Evolutionary conservation across 92 coral and sea anemone species (phyloP), one percentile per base, ranked within the genome.

Genomic region (Muricea muricata): DNA sequence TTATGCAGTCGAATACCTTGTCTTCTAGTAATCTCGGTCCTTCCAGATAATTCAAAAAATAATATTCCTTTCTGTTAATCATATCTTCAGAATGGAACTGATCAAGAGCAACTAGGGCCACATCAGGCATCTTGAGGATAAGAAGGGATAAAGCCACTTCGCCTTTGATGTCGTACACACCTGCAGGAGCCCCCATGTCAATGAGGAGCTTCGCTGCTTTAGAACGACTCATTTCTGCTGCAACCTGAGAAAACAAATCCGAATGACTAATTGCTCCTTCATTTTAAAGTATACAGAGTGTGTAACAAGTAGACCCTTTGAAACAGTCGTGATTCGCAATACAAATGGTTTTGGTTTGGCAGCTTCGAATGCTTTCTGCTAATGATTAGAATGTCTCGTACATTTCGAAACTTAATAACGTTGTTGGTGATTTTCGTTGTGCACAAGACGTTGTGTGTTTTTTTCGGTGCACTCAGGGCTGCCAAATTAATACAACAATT

Each of bases 111-210:
- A 69, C 50, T 71, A 97, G 85, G 28, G 94, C 99, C 83, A 93
- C 99, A n/a, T 87, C 87, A 25, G 99, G 99, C 99, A 96, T 96
- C 85, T 96, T 96, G 80, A 91, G 89, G 58, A 96, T 96, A 94
- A 93, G 88, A 81, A 92, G 78, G 15, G 94, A 97, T 17, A 96
- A 83, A 5, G 98, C 97, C 8, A 97, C 94, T 95, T 90, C 91
- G 0, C 99, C 99, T 20, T 93, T 92, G 58, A 92, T 93, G 42
- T 96, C 99, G 26, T 85, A 84, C 33, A 93, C 99, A 31, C 94
- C 90, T 7, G 99, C 99, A 41, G 93, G 97, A 20, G 99, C 97
- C n/a, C 98, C 94, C 65, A 84, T 84, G 31, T 90, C 93, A 21
- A 96, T 80, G 79, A 96, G 87, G 21, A 70, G 81, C 60, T 85